Conservation (phyloP, 2,797 vertebrate genomes). For the Micrastur ruficollis region DNA sequence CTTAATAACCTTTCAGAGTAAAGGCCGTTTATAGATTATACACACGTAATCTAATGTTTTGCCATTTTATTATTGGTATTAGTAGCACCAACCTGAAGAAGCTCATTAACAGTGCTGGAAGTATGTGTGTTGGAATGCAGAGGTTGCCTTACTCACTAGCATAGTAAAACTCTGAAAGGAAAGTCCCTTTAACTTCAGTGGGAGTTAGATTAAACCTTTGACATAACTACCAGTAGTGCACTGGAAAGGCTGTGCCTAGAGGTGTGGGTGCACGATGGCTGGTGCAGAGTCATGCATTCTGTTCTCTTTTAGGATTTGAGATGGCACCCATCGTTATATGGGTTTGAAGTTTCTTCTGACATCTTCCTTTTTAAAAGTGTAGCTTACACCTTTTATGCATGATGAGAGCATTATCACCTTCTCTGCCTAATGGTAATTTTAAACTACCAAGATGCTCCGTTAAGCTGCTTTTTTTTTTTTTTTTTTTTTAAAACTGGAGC, state of each 20-base stretch:
- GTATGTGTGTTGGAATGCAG: background rate
- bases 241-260: background rate
- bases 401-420: background rate
- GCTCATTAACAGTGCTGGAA: background rate
- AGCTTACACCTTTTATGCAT: background rate
- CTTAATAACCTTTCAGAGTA: background rate
- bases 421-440: background rate
- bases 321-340: background rate
- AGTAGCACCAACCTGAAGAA: background rate
- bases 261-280: background rate
- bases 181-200: background rate
- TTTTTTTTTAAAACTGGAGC: background rate
- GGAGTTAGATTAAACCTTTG: background rate
- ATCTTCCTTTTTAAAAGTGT: background rate
- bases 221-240: background rate
- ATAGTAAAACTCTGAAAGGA: background rate
- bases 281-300: fast-evolving
- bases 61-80: background rate
- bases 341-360: background rate
- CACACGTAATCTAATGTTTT: background rate
- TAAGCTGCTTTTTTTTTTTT: background rate
- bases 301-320: background rate
- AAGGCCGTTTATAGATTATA: background rate
- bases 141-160: background rate
- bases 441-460: background rate